Evolutionary conservation across 1,140 invertebrate genomes (phyloP).

Genomic region (Pectinophora gossypiella): DNA sequence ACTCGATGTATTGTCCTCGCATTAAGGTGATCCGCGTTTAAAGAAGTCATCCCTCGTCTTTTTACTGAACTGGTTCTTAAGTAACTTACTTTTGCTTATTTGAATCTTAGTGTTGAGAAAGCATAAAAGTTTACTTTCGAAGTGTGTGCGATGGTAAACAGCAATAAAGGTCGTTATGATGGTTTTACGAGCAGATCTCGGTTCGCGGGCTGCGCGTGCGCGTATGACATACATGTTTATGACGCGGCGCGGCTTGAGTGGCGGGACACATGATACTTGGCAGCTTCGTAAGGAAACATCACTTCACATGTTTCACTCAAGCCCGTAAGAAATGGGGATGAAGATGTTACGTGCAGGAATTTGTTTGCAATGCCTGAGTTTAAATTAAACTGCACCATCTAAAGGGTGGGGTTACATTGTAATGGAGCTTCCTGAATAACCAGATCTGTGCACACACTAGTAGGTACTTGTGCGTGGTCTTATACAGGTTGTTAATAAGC

Average conservation of each 20-base stretch:
- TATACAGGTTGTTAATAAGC: no score
- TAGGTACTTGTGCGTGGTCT: no score
- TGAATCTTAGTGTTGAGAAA: not conserved
- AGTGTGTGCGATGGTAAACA: slow-evolving; percentile 16
- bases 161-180: slow-evolving; percentile 31
- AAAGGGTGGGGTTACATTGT: not conserved
- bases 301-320: slow-evolving; percentile 16
- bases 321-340: slow-evolving; percentile 17
- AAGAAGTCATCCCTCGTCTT: slow-evolving; percentile 56
- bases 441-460: no score
- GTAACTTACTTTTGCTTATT: not conserved
- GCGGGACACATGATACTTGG: slow-evolving; percentile 14
- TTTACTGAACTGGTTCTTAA: slow-evolving; percentile 4
- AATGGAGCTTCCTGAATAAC: not conserved
- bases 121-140: slow-evolving; percentile 2
- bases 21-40: slow-evolving; percentile 59
- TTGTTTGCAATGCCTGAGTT: slow-evolving; percentile 2
- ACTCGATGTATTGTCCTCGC: slow-evolving; percentile 70
- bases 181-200: slow-evolving; percentile 31
- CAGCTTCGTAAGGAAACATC: slow-evolving; percentile 8
- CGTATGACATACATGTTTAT: slow-evolving; percentile 25
- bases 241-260: slow-evolving; percentile 5
- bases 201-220: slow-evolving; percentile 24
- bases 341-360: slow-evolving; percentile 17
- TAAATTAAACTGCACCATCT: not conserved